These are phyloP conservation scores for Masticophis lateralis DNA, from an alignment of 2,797 vertebrate species.

Conservation along the genomic window DNA sequence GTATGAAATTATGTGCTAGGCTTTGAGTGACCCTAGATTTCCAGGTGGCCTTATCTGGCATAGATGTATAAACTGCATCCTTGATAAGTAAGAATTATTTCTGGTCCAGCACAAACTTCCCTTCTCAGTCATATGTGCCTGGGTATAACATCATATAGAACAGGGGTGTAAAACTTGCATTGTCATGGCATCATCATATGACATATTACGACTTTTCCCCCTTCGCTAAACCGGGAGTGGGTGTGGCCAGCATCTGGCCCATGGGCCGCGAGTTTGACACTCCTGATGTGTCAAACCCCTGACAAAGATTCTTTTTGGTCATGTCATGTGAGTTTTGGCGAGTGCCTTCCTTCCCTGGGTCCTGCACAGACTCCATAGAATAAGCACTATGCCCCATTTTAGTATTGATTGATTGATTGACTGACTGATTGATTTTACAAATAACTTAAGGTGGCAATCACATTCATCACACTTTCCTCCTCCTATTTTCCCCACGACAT, in stretches of 20 bases:
- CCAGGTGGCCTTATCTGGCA: neutral
- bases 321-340: neutral
- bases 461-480: neutral
- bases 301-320: neutral
- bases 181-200: no score
- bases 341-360: neutral
- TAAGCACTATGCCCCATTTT: neutral
- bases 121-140: neutral
- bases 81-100: neutral
- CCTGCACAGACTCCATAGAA: neutral
- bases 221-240: no score
- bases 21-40: neutral
- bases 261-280: no score
- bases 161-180: no score
- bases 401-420: no score
- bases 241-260: neutral
- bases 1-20: neutral
- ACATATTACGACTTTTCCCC: no score
- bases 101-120: neutral
- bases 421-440: neutral
- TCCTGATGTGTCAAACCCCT: no score
- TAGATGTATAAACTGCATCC: neutral
- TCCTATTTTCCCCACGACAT: neutral
- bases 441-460: neutral
- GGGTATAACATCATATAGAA: neutral